These are phyloP conservation scores for Nipponia nippon DNA, from an alignment of 2,113 vertebrate species.

Conservation along the genomic window DNA sequence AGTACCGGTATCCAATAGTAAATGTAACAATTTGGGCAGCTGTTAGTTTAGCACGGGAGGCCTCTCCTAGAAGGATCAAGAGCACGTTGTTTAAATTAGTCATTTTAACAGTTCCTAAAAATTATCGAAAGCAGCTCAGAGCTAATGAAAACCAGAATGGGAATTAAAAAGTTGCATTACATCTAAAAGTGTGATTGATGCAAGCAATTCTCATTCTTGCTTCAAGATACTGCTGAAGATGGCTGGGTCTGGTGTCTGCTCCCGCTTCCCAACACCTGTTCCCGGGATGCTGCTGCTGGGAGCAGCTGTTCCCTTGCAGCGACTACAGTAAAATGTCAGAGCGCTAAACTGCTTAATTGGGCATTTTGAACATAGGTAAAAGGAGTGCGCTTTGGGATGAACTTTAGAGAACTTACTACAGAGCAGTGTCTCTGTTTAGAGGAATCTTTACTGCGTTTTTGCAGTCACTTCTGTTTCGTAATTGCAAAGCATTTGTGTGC, in stretches of 20 bases:
- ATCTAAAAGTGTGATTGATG: background rate
- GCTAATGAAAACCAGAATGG: background rate
- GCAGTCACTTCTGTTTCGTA: background rate
- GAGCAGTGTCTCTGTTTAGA: background rate
- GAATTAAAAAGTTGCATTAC: background rate
- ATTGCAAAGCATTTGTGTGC: background rate
- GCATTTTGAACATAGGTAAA: background rate
- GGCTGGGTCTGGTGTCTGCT: background rate
- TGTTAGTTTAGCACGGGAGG: background rate
- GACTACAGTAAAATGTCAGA: background rate
- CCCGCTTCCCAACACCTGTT: background rate
- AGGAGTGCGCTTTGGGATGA: background rate
- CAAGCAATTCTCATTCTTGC: background rate
- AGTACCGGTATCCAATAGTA: background rate
- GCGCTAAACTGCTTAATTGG: background rate
- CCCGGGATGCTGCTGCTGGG: background rate
- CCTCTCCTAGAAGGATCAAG: background rate
- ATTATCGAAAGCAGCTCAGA: background rate
- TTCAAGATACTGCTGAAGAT: background rate
- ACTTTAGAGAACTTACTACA: background rate
- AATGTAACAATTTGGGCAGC: background rate
- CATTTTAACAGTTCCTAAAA: background rate
- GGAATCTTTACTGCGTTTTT: background rate
- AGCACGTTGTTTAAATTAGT: background rate
- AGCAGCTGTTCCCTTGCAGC: background rate